Conservation (phyloP, 2,797 vertebrate genomes). For the Tragopan temminckii region DNA sequence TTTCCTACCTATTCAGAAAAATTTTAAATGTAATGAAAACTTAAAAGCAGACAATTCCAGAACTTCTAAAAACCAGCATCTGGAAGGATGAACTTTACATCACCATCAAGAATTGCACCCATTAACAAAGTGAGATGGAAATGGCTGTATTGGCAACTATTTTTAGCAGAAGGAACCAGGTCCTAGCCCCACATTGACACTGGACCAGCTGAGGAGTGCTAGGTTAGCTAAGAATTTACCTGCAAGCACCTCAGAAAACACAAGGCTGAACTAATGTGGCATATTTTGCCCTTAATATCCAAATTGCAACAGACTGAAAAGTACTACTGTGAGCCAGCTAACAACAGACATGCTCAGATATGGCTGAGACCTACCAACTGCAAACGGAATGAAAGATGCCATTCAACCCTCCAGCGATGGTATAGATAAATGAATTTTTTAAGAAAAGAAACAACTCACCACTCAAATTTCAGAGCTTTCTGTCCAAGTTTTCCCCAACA, state of each 20-base stretch:
- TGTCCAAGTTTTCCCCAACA: background rate
- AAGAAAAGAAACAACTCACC: background rate
- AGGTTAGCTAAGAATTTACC: background rate
- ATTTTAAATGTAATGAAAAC: background rate
- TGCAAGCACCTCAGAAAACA: background rate
- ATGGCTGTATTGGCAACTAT: background rate
- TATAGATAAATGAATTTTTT: background rate
- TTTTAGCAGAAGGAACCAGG: conserved; percentile 15
- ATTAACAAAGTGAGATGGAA: background rate
- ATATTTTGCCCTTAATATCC: background rate
- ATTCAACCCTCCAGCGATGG: background rate
- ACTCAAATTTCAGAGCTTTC: background rate
- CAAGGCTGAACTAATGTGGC: background rate
- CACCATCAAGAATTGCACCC: background rate
- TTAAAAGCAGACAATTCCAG: background rate
- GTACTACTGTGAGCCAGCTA: background rate
- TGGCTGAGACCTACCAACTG: background rate
- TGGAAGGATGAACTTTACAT: background rate
- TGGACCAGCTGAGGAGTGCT: background rate
- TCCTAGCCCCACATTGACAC: background rate
- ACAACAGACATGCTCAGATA: background rate
- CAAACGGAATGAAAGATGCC: background rate
- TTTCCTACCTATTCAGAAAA: background rate
- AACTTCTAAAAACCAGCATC: background rate
- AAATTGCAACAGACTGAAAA: background rate